phyloP scores from a whole-genome alignment of 2,113 vertebrate species.

The Trichomycterus rosablanca region DNA sequence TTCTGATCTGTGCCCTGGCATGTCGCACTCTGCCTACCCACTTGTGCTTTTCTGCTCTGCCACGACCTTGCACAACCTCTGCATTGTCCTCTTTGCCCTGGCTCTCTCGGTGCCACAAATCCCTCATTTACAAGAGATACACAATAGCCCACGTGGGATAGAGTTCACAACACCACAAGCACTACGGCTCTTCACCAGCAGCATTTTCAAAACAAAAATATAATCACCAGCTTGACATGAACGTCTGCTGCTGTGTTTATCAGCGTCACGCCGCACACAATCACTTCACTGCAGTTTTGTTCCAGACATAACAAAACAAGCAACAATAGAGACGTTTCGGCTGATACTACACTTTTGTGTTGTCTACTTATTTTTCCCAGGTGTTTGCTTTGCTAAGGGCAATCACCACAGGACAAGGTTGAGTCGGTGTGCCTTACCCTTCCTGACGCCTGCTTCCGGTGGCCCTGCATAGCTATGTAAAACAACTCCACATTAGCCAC shows the following conservation, averaged over 20 bases:
- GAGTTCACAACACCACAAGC: not conserved
- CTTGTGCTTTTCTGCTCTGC: not conserved
- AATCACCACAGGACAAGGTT: too few species aligned
- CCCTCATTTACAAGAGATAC: slow-evolving; percentile 10
- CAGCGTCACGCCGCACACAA: not conserved
- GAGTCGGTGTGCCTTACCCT: too few species aligned
- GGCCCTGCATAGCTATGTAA: slow-evolving; percentile 31
- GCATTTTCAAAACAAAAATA: slow-evolving; percentile 5
- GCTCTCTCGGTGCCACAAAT: slow-evolving; percentile 10
- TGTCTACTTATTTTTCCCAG: too few species aligned
- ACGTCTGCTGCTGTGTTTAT: slow-evolving; percentile 6
- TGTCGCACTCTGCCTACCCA: not conserved
- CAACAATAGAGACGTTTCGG: not conserved
- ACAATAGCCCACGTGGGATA: slow-evolving; percentile 22
- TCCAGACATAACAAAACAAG: slow-evolving; percentile 20
- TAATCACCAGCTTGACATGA: not conserved
- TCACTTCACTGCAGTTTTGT: too few species aligned
- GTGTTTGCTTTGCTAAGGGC: too few species aligned
- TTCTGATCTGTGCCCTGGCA: slow-evolving; percentile 35
- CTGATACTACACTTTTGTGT: not conserved
- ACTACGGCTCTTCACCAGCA: too few species aligned
- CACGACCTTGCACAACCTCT: slow-evolving; percentile 19
- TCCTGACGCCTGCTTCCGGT: slow-evolving; percentile 16
- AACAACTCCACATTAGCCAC: slow-evolving; percentile 38
- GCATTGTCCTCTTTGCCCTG: slow-evolving; percentile 37